phyloP scores from a whole-genome alignment of 2,888 invertebrate species.

The Drosophila hamatofila region DNA sequence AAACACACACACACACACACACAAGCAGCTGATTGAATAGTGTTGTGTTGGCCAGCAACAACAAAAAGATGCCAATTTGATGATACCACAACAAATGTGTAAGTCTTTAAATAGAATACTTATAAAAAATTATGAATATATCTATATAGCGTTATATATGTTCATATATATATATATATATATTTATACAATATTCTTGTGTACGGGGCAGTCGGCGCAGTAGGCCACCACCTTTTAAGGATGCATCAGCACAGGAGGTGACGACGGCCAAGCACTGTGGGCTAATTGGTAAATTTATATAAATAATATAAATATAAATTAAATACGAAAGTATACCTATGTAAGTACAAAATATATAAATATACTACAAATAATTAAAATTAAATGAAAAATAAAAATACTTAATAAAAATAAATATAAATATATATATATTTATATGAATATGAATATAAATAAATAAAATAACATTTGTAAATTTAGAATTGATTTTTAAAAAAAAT shows the following conservation, averaged over 20 bases:
- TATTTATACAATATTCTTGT: slow-evolving; percentile 25
- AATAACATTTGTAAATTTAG: no score
- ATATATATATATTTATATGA: not conserved
- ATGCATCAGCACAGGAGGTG: slow-evolving; percentile 69
- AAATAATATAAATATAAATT: not conserved
- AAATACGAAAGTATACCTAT: not conserved
- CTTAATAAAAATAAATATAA: not conserved
- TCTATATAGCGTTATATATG: slow-evolving; percentile 19
- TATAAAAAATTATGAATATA: slow-evolving; percentile 59
- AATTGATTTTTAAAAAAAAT: not conserved
- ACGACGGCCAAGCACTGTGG: slow-evolving; percentile 48
- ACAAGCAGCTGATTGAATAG: slow-evolving; percentile 77
- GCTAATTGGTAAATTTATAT: no score
- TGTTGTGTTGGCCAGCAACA: slow-evolving; percentile 77
- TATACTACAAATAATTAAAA: not conserved
- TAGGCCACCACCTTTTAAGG: slow-evolving; percentile 83
- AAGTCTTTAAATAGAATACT: slow-evolving; percentile 65
- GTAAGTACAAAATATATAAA: not conserved
- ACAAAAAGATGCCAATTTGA: slow-evolving; percentile 79
- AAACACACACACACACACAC: slow-evolving; percentile 12
- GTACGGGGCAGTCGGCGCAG: slow-evolving; percentile 53
- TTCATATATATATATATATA: slow-evolving; percentile 4
- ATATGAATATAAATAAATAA: not conserved
- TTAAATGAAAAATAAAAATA: not conserved
- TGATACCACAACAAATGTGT: slow-evolving; percentile 79